Evolutionary conservation across 2,113 vertebrate genomes (phyloP).

Genomic region (Todiramphus chloris): DNA sequence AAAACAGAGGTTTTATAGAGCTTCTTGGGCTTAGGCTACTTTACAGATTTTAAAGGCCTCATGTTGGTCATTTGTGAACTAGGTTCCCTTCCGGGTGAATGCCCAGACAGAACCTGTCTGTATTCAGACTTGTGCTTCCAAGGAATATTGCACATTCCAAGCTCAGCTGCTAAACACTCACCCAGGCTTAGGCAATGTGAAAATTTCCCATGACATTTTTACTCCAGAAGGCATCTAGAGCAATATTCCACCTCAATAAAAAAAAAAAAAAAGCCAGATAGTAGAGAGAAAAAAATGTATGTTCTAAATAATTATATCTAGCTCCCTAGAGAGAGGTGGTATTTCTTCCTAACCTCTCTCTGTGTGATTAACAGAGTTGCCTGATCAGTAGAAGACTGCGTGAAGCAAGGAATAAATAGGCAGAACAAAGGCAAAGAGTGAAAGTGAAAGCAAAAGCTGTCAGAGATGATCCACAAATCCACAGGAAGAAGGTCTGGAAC

Average conservation of each 20-base stretch:
- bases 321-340: not conserved
- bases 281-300: not conserved
- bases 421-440: not conserved
- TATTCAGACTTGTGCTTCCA: not conserved
- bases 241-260: not conserved
- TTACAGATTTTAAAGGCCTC: not conserved
- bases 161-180: not conserved
- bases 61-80: not conserved
- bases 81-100: not conserved
- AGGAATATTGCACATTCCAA: not conserved
- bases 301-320: not conserved
- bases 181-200: fast-evolving
- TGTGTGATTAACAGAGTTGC: not conserved
- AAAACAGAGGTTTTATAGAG: not conserved
- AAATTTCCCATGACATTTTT: not conserved
- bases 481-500: not conserved
- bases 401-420: not conserved
- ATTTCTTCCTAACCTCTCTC: not conserved
- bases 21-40: not conserved
- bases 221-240: not conserved
- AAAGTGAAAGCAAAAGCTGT: not conserved
- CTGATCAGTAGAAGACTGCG: fast-evolving
- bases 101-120: not conserved
- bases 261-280: not conserved
- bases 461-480: not conserved